Base-by-base conservation (phyloP, 2,888 invertebrate species). In the Papilio demoleus region DNA sequence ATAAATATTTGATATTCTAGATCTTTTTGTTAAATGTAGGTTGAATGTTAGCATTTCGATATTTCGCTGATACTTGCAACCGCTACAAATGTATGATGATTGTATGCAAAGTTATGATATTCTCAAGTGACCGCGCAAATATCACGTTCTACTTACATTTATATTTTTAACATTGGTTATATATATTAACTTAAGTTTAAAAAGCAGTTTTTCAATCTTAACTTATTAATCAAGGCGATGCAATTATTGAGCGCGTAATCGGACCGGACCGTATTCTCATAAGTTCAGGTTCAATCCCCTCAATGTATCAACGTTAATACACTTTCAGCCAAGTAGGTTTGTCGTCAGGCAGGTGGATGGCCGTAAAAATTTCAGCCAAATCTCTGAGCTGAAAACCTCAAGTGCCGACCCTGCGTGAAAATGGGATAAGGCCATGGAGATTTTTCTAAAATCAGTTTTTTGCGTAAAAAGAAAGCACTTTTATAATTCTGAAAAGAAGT, bases 21-120 rank as follows among this genome's bases (percentile, higher is more conserved):
- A 24, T 50, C 24, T 24, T 50, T 50, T 50, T 50, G 50, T 50
- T 50, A 50, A 50, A 50, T 50, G 47, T 50, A 50, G 47, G 47
- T 50, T 50, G 50, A 24, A 50, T 50, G 24, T 50, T 50, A 50
- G 24, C 42, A 45, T 45, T 45, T 45, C 24, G 50, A 50, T 50
- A 50, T 50, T 50, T 50, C 24, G 50, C 27, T n/a, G 50, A 50
- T 50, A 24, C 14, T 50, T 24, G 50, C 50, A 50, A 50, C 27
- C 14, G 24, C 6, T 50, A 50, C 50, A 50, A 50, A 50, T 50
- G 19, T 50, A 50, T 50, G 50, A 50, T 50, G 50, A 50, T 50
- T 27, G 50, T 50, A 50, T 50, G 50, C 50, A 14, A 50, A 27
- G 27, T 50, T 50, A 50, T 47, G 47, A 22, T 50, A 24, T 50